These are phyloP conservation scores for Colistium nudipinnis DNA, from an alignment of 2,113 vertebrate species.

Conservation along the genomic window DNA sequence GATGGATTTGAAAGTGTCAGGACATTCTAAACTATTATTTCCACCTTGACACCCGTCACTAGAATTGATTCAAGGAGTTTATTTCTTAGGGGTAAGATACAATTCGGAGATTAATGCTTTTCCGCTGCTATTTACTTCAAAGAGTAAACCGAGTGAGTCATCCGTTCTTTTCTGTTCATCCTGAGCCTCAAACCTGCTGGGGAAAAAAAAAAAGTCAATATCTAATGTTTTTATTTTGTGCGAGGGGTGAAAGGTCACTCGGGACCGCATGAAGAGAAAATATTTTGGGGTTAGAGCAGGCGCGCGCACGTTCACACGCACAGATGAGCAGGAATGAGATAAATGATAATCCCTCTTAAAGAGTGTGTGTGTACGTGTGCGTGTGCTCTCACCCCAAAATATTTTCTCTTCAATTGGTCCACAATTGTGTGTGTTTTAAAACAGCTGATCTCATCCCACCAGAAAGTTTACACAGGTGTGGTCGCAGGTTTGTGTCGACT, in stretches of 20 bases:
- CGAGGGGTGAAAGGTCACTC: neutral
- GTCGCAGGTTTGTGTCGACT: neutral
- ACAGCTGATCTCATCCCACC: neutral
- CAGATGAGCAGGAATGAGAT: neutral
- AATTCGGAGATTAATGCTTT: no score
- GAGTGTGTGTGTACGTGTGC: no score
- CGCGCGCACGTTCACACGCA: no score
- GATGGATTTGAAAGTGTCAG: no score
- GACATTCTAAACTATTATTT: no score
- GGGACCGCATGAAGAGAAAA: neutral
- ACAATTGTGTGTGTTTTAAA: no score
- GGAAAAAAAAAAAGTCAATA: constrained; percentile 49
- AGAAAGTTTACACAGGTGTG: neutral
- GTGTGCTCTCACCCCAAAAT: no score
- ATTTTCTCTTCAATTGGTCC: no score
- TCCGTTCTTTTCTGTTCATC: constrained; percentile 29
- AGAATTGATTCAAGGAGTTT: no score
- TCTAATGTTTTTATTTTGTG: neutral
- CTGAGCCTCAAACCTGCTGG: constrained; percentile 23
- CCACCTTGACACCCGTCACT: no score
- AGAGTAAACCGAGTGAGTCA: constrained; percentile 10
- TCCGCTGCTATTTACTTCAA: neutral
- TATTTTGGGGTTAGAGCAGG: neutral
- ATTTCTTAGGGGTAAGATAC: no score
- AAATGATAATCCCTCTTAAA: neutral